Evolutionary conservation across 2,113 vertebrate species (phyloP).

Genomic region (Lampris incognitus): DNA sequence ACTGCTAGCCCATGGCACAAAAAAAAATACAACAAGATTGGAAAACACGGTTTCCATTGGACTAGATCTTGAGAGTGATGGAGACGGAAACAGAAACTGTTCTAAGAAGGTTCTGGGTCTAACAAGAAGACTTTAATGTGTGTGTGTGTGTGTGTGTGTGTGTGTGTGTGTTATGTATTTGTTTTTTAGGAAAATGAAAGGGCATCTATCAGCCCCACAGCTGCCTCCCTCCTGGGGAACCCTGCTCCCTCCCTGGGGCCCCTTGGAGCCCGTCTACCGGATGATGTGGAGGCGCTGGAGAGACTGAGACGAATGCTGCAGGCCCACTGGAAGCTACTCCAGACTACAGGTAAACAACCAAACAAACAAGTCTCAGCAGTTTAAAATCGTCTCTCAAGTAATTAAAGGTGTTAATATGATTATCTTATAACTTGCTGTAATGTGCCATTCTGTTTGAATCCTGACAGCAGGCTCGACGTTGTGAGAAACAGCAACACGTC

Average conservation of each 20-base stretch:
- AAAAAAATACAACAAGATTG: too few relatives aligned
- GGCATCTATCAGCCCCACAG: conserved; percentile 57
- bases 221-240: conserved; percentile 70
- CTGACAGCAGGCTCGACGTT: too few relatives aligned
- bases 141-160: not conserved
- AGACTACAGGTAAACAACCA: conserved; percentile 61
- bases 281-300: conserved; percentile 70
- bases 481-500: too few relatives aligned
- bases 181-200: conserved; percentile 56
- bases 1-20: too few relatives aligned
- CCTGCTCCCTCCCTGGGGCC: conserved; percentile 65
- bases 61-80: too few relatives aligned
- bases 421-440: too few relatives aligned
- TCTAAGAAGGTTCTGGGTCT: not conserved
- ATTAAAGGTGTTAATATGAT: too few relatives aligned
- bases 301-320: conserved; percentile 68
- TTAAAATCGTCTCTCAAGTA: too few relatives aligned
- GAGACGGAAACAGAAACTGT: too few relatives aligned
- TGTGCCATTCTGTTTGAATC: too few relatives aligned
- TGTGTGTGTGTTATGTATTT: not conserved
- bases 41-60: too few relatives aligned
- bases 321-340: conserved; percentile 73
- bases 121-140: not conserved
- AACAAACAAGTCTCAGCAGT: too few relatives aligned
- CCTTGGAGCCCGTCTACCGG: conserved; percentile 44